These are phyloP conservation scores for Epinotia brunnichana DNA, from an alignment of 2,888 invertebrate genomes.

Conservation along the genomic window DNA sequence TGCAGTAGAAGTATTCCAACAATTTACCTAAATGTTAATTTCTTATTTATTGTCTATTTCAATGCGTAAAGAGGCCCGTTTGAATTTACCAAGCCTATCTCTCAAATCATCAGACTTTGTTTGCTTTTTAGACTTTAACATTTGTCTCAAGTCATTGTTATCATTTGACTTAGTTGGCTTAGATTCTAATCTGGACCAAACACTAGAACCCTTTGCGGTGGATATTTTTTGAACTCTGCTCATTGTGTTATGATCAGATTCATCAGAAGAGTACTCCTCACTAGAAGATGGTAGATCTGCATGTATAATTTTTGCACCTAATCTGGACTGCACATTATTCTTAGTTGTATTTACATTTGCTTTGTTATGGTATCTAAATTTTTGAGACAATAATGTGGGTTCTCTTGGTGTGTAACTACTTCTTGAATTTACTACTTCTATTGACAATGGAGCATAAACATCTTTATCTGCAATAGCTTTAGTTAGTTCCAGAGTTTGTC, in stretches of 20 bases:
- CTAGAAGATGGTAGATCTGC: slow-evolving; percentile 55
- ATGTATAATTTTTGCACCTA: slow-evolving; percentile 67
- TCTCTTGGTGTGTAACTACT: slow-evolving; percentile 62
- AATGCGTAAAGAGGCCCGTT: slow-evolving; percentile 75
- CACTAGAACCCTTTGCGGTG: slow-evolving; percentile 64
- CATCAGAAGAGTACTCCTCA: slow-evolving; percentile 64
- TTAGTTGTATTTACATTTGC: slow-evolving; percentile 47
- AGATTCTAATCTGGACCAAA: slow-evolving; percentile 83
- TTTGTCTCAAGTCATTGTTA: slow-evolving; percentile 69
- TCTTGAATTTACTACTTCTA: slow-evolving; percentile 72
- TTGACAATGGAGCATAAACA: slow-evolving; percentile 71
- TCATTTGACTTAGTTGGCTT: slow-evolving; percentile 54
- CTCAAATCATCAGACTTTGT: slow-evolving; percentile 69
- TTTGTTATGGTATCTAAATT: slow-evolving; percentile 64
- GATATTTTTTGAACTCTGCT: slow-evolving; percentile 81
- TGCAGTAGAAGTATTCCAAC: slow-evolving; percentile 4
- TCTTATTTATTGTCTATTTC: slow-evolving; percentile 77
- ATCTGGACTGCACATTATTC: slow-evolving; percentile 63
- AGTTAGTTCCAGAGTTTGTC: slow-evolving; percentile 53
- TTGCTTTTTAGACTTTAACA: slow-evolving; percentile 66
- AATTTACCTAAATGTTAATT: slow-evolving; percentile 50
- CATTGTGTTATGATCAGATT: slow-evolving; percentile 72
- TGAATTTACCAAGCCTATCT: slow-evolving; percentile 68
- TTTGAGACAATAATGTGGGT: slow-evolving; percentile 68
- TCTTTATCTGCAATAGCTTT: slow-evolving; percentile 53